A percentile compares a stretch with the other conserved stretches of the same genome.
Conservation (phyloP, 1,140 invertebrate species). For the Macrobrachium rosenbergii region DNA sequence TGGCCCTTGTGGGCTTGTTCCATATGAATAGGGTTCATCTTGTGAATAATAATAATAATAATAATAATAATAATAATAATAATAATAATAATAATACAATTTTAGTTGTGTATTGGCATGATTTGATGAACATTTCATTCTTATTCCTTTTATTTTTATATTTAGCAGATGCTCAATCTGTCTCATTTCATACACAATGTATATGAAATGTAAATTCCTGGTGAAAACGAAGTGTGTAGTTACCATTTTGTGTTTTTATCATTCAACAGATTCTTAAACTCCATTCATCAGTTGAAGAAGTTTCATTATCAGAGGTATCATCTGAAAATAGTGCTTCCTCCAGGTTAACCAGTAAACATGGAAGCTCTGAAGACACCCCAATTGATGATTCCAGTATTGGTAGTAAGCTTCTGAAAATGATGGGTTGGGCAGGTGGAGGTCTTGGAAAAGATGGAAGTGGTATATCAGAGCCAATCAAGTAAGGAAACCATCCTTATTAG, state of each 20-base stretch:
- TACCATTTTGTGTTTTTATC: background rate
- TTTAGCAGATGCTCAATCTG: background rate
- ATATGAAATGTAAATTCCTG: background rate
- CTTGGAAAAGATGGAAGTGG: constrained; percentile 80
- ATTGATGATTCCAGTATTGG: constrained; percentile 71
- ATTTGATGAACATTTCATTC: background rate
- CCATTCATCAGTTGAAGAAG: constrained; percentile 16
- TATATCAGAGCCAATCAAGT: constrained; percentile 76
- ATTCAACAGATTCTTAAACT: background rate
- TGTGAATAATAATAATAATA: too few relatives aligned
- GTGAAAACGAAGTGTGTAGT: background rate
- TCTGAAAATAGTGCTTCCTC: background rate
- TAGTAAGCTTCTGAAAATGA: constrained; percentile 80
- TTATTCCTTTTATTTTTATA: background rate
- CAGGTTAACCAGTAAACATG: background rate
- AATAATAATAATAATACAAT: too few relatives aligned
- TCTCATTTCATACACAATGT: background rate
- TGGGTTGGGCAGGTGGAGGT: constrained; percentile 86
- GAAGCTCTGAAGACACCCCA: constrained; percentile 16
- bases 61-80: too few relatives aligned
- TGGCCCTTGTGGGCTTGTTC: too few relatives aligned
- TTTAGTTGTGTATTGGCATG: background rate
- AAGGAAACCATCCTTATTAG: background rate
- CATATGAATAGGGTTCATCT: too few relatives aligned
- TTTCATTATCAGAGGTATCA: background rate